Evolutionary conservation across 1,140 invertebrate genomes (phyloP).

Genomic region (Habropoda laboriosa): DNA sequence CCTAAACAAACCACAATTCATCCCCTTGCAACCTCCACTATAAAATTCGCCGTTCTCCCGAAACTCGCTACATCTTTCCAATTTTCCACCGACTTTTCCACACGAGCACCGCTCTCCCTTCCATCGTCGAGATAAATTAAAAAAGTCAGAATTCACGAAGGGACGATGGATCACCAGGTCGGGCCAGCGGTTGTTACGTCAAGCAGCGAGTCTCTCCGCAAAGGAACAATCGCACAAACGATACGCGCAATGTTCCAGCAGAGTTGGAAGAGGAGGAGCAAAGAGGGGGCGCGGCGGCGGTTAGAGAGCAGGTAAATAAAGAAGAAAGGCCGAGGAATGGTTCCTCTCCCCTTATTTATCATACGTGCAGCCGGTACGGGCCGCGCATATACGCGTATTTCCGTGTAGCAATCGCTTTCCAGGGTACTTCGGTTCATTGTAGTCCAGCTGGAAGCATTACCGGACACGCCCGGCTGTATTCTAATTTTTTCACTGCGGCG

Average conservation of each 20-base stretch:
- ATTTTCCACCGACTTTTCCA: neutral
- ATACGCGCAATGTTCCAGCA: constrained; percentile 34
- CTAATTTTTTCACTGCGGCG: constrained; percentile 30
- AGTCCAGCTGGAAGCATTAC: constrained; percentile 50
- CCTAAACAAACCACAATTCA: too few relatives aligned
- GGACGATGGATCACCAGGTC: neutral
- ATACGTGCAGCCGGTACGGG: constrained; percentile 27
- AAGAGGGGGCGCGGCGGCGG: too few relatives aligned
- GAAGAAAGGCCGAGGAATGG: constrained; percentile 28
- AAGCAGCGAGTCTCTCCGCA: neutral
- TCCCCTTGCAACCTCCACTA: too few relatives aligned
- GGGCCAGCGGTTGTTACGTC: neutral
- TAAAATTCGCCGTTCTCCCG: too few relatives aligned
- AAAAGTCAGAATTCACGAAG: neutral
- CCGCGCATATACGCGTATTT: constrained; percentile 14
- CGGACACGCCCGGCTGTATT: constrained; percentile 51
- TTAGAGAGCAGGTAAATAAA: constrained; percentile 39
- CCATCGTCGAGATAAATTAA: neutral
- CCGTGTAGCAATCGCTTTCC: constrained; percentile 53
- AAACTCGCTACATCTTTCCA: neutral
- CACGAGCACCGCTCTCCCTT: too few relatives aligned
- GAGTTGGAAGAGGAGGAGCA: neutral
- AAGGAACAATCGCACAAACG: constrained; percentile 39
- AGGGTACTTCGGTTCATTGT: constrained; percentile 37
- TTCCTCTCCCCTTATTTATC: constrained; percentile 59